Conservation (phyloP, 2,888 invertebrate genomes). For the Amblyteles armatorius region DNA sequence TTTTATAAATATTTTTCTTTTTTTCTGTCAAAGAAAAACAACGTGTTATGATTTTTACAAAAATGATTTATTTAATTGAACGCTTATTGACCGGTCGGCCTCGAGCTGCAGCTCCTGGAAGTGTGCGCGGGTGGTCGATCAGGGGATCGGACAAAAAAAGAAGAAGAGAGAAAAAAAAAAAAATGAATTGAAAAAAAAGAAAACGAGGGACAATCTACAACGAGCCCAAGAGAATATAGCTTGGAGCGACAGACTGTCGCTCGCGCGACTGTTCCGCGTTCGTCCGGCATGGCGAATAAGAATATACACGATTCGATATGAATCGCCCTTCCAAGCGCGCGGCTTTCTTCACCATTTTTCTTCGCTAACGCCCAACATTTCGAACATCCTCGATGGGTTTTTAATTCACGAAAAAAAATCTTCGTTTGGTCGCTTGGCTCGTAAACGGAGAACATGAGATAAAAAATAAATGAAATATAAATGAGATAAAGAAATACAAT, state of each 20-base stretch:
- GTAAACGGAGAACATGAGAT: slow-evolving; percentile 9
- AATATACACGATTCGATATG: slow-evolving; percentile 42
- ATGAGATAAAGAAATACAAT: not conserved
- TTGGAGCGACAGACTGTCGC: slow-evolving; percentile 64
- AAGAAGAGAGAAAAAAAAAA: slow-evolving; percentile 1
- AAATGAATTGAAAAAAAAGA: slow-evolving; percentile 11
- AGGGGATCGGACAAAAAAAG: slow-evolving; percentile 39
- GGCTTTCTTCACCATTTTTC: slow-evolving; percentile 18
- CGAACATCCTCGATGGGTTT: not conserved
- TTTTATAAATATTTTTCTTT: not conserved
- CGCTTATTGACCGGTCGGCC: slow-evolving; percentile 64
- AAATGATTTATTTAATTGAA: slow-evolving; percentile 58
- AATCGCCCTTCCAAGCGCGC: slow-evolving; percentile 35
- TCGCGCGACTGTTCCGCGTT: slow-evolving; percentile 61
- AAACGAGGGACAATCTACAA: slow-evolving; percentile 65
- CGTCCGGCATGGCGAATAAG: slow-evolving; percentile 30
- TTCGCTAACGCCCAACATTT: slow-evolving; percentile 12
- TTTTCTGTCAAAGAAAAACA: not conserved
- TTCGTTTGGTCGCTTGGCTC: not conserved
- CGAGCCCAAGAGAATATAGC: slow-evolving; percentile 56
- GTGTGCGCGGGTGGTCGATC: slow-evolving; percentile 62
- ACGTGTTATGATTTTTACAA: slow-evolving; percentile 33
- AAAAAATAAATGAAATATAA: not conserved
- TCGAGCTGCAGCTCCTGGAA: slow-evolving; percentile 62
- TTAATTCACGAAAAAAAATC: slow-evolving; percentile 23